These are phyloP conservation scores for Atractosteus spatula DNA, from an alignment of 2,113 vertebrate species.

Conservation along the genomic window DNA sequence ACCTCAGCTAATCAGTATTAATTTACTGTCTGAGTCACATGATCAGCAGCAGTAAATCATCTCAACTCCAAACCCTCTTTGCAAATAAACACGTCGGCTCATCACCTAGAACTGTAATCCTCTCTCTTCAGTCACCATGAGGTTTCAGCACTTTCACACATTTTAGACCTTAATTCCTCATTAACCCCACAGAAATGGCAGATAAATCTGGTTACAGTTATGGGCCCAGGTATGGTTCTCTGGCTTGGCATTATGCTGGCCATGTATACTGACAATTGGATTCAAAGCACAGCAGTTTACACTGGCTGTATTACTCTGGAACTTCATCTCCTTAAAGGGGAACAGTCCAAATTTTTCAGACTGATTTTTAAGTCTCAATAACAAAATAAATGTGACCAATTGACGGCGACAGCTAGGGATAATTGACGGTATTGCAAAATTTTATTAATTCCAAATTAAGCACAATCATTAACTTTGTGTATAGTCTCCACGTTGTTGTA, in stretches of 20 bases:
- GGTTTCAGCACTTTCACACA: background rate
- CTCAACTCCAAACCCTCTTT: slow-evolving; percentile 6
- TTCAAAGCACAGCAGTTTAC: too few relatives aligned
- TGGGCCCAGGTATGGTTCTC: background rate
- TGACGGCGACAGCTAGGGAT: too few relatives aligned
- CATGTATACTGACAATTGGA: background rate
- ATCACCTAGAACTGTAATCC: slow-evolving; percentile 44
- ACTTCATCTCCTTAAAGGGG: background rate
- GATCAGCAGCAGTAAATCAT: slow-evolving; percentile 36
- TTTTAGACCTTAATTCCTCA: background rate
- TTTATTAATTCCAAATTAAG: too few relatives aligned
- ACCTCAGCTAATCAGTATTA: slow-evolving; percentile 51
- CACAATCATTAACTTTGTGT: too few relatives aligned
- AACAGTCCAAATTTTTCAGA: too few relatives aligned
- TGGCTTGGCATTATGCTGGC: too few relatives aligned
- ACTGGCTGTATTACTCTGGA: background rate
- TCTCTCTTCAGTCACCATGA: slow-evolving; percentile 13
- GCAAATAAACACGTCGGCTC: slow-evolving; percentile 28
- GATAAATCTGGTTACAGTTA: background rate
- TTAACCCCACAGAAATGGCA: background rate
- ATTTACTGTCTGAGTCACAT: slow-evolving; percentile 45
- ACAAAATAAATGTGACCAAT: too few relatives aligned
- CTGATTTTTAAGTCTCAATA: too few relatives aligned
- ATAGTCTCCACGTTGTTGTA: too few relatives aligned
- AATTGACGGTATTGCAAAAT: too few relatives aligned